Evolutionary conservation across 2,797 vertebrate species (phyloP).

Genomic region (Toxotes lorentzi): DNA sequence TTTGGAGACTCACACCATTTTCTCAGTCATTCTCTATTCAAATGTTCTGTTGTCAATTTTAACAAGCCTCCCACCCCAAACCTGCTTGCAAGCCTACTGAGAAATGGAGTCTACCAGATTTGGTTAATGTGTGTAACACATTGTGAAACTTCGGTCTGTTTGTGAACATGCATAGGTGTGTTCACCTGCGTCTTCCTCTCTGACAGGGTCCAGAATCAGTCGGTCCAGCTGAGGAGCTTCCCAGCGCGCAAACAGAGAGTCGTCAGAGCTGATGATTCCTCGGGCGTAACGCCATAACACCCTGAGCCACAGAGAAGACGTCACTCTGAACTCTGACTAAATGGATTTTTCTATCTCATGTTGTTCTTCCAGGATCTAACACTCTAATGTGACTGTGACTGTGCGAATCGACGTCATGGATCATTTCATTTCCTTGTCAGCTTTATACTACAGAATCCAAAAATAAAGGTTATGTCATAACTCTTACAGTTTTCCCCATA

Average conservation of each 20-base stretch:
- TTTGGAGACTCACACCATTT: too few species aligned
- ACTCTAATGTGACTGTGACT: too few species aligned
- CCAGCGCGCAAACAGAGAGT: slow-evolving; percentile 83
- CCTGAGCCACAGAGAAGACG: slow-evolving; percentile 32
- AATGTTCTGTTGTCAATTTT: not conserved
- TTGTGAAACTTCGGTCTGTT: too few species aligned
- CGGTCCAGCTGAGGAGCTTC: slow-evolving; percentile 62
- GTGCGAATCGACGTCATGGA: too few species aligned
- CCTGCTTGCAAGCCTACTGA: not conserved
- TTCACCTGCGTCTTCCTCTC: slow-evolving; percentile 85
- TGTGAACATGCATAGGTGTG: not conserved
- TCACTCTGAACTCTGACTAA: not conserved
- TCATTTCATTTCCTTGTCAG: too few species aligned
- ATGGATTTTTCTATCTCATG: not conserved
- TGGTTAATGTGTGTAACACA: too few species aligned
- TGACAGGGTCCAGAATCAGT: slow-evolving; percentile 75
- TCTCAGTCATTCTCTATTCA: too few species aligned
- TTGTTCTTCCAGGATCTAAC: not conserved
- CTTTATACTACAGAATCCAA: too few species aligned
- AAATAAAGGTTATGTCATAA: not conserved
- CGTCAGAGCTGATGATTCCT: slow-evolving; percentile 88
- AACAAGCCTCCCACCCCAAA: not conserved
- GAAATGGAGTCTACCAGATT: too few species aligned
- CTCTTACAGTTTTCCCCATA: too few species aligned
- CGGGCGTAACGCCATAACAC: slow-evolving; percentile 86